phyloP scores from a whole-genome alignment of 1,140 invertebrate genomes.

The Ceratosolen fusciceps region DNA sequence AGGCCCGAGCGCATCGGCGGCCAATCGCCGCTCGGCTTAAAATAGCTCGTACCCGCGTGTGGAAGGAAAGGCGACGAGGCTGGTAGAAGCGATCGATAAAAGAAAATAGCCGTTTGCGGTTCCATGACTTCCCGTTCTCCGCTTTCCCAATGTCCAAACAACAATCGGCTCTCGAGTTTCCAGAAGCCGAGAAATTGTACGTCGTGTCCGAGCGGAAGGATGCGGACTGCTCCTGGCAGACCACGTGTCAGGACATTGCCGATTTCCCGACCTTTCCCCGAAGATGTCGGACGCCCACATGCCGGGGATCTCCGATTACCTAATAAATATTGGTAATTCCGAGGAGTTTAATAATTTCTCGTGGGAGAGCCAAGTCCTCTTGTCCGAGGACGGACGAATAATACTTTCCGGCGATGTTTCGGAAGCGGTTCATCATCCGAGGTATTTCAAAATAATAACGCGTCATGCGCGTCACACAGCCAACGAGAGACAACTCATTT shows the following conservation, averaged over 20 bases:
- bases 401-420: too few relatives aligned
- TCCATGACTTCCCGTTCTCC: conserved; percentile 16
- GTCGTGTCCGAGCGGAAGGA: not conserved
- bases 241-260: not conserved
- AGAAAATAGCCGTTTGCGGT: not conserved
- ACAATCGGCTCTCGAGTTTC: conserved; percentile 31
- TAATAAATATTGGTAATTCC: not conserved
- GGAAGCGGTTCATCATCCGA: too few relatives aligned
- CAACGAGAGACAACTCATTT: too few relatives aligned
- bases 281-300: not conserved
- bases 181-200: not conserved
- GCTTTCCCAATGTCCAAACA: conserved; percentile 30
- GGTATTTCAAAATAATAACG: not conserved
- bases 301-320: not conserved
- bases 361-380: not conserved
- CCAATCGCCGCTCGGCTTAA: too few relatives aligned
- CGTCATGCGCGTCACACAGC: not conserved
- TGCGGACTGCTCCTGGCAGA: not conserved
- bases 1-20: too few relatives aligned
- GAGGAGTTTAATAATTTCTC: not conserved
- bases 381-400: too few relatives aligned
- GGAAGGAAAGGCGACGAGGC: too few relatives aligned
- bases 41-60: too few relatives aligned
- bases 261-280: not conserved
- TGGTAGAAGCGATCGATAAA: not conserved